These are phyloP conservation scores for Penaeus chinensis DNA, from an alignment of 1,140 invertebrate genomes.

Conservation along the genomic window DNA sequence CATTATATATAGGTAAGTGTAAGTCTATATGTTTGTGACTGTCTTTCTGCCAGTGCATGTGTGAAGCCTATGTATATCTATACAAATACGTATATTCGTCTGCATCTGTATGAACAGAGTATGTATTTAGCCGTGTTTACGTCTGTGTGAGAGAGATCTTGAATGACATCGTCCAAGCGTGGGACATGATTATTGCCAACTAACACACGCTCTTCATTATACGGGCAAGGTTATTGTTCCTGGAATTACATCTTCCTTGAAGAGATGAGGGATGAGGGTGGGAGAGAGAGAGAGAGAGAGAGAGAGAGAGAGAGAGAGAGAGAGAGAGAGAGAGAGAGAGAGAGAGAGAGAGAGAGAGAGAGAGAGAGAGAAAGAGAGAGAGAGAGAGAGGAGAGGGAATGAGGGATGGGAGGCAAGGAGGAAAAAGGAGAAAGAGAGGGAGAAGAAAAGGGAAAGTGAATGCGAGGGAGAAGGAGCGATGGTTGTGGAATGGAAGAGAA, in stretches of 20 bases:
- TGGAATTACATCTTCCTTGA: background rate
- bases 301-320: conserved; percentile 6
- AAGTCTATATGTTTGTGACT: background rate
- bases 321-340: background rate
- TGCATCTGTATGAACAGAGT: background rate
- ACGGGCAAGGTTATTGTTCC: background rate
- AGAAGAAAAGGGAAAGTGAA: background rate
- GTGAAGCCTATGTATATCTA: background rate
- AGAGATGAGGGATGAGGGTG: background rate
- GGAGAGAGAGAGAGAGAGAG: background rate
- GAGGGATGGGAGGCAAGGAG: background rate
- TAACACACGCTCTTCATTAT: background rate
- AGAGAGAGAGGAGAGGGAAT: background rate
- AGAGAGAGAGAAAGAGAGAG: background rate
- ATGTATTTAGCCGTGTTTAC: background rate
- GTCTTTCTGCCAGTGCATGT: background rate
- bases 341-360: background rate
- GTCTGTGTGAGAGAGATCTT: background rate
- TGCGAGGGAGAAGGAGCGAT: background rate
- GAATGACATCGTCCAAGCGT: too few species aligned
- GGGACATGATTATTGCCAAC: background rate
- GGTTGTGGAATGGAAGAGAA: too few species aligned
- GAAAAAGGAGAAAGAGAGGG: background rate
- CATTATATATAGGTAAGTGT: background rate
- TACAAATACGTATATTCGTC: background rate